A percentile compares a stretch with the other conserved stretches of the same genome.
Conservation (phyloP, 1,140 invertebrate genomes). For the Euglossa dilemma region DNA sequence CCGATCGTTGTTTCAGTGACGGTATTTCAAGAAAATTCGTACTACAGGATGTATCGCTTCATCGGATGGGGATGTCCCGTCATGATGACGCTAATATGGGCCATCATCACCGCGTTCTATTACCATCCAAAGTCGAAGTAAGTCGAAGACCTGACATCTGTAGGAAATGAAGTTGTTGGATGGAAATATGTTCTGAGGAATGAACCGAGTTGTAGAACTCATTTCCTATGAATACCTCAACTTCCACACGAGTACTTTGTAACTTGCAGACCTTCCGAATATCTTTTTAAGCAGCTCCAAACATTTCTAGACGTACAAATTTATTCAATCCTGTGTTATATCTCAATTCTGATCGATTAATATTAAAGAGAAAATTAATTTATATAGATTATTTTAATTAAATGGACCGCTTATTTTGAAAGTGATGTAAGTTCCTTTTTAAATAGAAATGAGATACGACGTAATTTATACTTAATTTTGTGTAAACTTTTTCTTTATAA, state of each 20-base stretch:
- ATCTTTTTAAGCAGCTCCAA: background rate
- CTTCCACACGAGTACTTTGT: background rate
- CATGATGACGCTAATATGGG: slow-evolving; percentile 89
- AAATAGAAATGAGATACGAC: no score
- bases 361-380: no score
- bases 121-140: slow-evolving; percentile 81
- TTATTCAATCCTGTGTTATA: background rate
- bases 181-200: background rate
- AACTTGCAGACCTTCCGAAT: background rate
- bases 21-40: slow-evolving; percentile 90
- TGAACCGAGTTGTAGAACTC: background rate
- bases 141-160: slow-evolving; percentile 45
- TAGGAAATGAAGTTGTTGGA: background rate
- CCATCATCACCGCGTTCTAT: slow-evolving; percentile 84
- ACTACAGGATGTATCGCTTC: slow-evolving; percentile 87
- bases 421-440: no score
- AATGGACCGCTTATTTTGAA: no score
- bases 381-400: background rate
- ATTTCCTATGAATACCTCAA: background rate
- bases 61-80: slow-evolving; percentile 93
- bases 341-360: no score
- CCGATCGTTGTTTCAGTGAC: slow-evolving; percentile 83
- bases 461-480: no score
- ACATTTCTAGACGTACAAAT: background rate
- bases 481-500: no score